Conservation (phyloP, 2,888 invertebrate species). For the Ormyrus rosae region DNA sequence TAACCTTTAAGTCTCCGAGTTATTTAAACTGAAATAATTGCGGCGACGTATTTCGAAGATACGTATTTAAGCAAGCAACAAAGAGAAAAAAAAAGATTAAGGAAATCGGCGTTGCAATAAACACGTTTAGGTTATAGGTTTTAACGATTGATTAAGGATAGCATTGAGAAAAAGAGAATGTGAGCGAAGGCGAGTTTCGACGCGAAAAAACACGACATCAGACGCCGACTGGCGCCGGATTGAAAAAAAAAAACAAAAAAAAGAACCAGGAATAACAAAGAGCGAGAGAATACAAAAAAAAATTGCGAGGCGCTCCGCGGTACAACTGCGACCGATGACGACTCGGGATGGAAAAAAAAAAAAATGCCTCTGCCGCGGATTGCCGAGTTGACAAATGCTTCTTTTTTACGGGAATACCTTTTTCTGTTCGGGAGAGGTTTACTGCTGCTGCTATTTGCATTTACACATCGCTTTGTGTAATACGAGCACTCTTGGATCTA, state of each 20-base stretch:
- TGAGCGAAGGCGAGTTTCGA: slow-evolving; percentile 27
- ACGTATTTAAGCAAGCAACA: background rate
- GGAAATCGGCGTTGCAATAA: slow-evolving; percentile 48
- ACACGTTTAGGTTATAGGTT: slow-evolving; percentile 48
- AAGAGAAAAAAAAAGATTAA: slow-evolving; percentile 16
- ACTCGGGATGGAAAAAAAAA: too few relatives aligned
- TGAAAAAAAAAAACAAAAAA: slow-evolving; percentile 12
- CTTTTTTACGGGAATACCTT: background rate
- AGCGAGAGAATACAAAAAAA: background rate
- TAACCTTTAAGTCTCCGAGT: slow-evolving; percentile 50
- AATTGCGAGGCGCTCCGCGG: slow-evolving; percentile 23
- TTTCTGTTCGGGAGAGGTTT: background rate
- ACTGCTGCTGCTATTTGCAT: background rate
- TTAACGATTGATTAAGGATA: slow-evolving; percentile 2
- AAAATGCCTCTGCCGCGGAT: slow-evolving; percentile 9
- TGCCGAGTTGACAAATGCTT: slow-evolving; percentile 19
- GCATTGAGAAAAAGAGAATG: background rate
- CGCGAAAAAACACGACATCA: background rate
- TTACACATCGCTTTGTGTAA: too few relatives aligned
- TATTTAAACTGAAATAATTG: slow-evolving; percentile 8
- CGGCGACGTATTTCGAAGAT: background rate
- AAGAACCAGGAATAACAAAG: background rate
- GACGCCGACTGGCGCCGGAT: too few relatives aligned
- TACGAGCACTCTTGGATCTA: too few relatives aligned
- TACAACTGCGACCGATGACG: slow-evolving; percentile 27